phyloP scores from a whole-genome alignment of 2,113 vertebrate genomes.

The Pseudorasbora parva region DNA sequence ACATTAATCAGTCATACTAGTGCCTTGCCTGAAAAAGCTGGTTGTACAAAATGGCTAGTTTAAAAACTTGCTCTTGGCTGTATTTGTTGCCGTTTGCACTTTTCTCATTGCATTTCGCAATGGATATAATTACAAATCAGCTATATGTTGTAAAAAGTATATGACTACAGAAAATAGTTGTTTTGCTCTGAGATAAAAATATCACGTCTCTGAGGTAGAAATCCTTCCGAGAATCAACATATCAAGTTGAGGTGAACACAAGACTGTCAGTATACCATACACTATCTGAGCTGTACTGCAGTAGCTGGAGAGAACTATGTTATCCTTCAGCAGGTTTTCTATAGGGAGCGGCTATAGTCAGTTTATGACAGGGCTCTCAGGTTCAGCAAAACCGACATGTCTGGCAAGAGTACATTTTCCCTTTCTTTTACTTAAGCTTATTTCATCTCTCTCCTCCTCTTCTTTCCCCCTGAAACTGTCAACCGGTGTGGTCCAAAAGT shows the following conservation, averaged over 20 bases:
- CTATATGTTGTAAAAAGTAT: not conserved
- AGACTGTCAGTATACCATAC: slow-evolving; percentile 4
- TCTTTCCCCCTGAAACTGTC: slow-evolving; percentile 49
- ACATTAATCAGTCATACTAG: not conserved
- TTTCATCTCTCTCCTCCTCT: slow-evolving; percentile 20
- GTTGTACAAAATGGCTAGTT: not conserved
- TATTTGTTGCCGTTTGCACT: not conserved
- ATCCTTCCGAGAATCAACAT: slow-evolving; percentile 22
- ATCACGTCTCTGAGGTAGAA: slow-evolving; percentile 25
- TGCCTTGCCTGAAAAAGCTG: not conserved
- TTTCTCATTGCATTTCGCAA: not conserved
- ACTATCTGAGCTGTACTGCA: slow-evolving; percentile 48
- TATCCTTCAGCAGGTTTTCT: slow-evolving; percentile 41
- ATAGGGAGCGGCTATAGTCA: slow-evolving; percentile 44
- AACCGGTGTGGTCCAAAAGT: slow-evolving; percentile 55
- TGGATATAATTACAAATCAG: slow-evolving; percentile 10
- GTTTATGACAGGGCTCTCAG: slow-evolving; percentile 43
- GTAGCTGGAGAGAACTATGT: slow-evolving; percentile 44
- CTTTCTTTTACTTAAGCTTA: slow-evolving; percentile 46
- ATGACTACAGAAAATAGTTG: not conserved
- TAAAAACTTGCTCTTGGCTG: not conserved
- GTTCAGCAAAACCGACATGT: slow-evolving; percentile 47
- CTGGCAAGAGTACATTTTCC: slow-evolving; percentile 35
- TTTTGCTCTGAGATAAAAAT: slow-evolving; percentile 16
- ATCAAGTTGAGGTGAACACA: slow-evolving; percentile 18